Evolutionary conservation across 1,140 invertebrate species (phyloP).

Genomic region (Eumaeus atala): DNA sequence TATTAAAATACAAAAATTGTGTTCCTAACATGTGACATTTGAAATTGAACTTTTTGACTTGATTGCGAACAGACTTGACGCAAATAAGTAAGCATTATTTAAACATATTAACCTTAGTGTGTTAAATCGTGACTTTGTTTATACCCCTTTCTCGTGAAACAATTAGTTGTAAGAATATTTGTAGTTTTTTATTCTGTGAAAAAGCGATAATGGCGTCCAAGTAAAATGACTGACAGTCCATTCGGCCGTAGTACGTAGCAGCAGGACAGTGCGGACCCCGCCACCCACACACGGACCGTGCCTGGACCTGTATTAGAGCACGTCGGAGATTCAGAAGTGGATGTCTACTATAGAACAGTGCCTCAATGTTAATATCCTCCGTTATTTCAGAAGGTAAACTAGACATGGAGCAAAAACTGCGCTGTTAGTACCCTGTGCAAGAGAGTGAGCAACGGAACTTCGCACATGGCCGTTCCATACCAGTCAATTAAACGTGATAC

Average conservation of each 20-base stretch:
- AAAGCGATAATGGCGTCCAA: neutral
- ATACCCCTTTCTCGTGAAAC: too few relatives aligned
- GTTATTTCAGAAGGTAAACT: constrained; percentile 12
- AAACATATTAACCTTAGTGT: too few relatives aligned
- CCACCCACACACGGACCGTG: constrained; percentile 7
- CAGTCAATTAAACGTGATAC: neutral
- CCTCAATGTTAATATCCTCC: constrained; percentile 4
- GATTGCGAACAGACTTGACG: too few relatives aligned
- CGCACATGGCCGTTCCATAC: constrained; percentile 4
- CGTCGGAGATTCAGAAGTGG: constrained; percentile 8
- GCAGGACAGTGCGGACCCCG: constrained; percentile 9
- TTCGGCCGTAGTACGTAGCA: neutral
- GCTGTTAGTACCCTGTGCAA: neutral
- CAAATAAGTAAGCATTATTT: too few relatives aligned
- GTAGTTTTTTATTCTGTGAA: too few relatives aligned
- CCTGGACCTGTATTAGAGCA: neutral
- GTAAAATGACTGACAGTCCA: neutral
- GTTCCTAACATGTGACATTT: too few relatives aligned
- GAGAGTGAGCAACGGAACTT: neutral
- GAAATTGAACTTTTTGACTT: too few relatives aligned
- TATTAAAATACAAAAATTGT: too few relatives aligned
- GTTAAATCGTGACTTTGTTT: too few relatives aligned
- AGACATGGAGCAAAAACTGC: constrained; percentile 5
- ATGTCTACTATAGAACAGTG: neutral
- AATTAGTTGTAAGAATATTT: too few relatives aligned